A percentile compares a stretch with the other conserved stretches of the same genome.
Evolutionary conservation across 2,888 invertebrate species (phyloP).

Genomic region (Adela reaumurella): DNA sequence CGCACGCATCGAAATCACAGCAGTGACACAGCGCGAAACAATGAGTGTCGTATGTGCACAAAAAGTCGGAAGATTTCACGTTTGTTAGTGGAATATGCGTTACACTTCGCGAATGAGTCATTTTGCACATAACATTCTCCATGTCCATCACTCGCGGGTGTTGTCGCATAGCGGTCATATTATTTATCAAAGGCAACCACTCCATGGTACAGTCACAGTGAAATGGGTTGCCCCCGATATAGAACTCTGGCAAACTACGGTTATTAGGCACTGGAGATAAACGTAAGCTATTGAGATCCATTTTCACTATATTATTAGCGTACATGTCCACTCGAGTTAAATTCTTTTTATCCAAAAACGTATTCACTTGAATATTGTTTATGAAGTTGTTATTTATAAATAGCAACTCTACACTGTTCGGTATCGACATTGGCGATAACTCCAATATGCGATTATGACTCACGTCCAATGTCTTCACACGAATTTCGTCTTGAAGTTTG

Average conservation of each 20-base stretch:
- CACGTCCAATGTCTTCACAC: constrained; percentile 81
- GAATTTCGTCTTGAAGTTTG: constrained; percentile 74
- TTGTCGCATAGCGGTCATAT: constrained; percentile 70
- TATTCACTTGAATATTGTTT: constrained; percentile 73
- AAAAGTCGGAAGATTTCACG: constrained; percentile 77
- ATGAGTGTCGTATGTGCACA: constrained; percentile 85
- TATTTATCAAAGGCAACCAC: constrained; percentile 88
- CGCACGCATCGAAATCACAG: constrained; percentile 93
- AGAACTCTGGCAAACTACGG: constrained; percentile 79
- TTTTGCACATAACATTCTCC: constrained; percentile 81
- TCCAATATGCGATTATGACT: constrained; percentile 84
- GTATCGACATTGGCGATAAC: constrained; percentile 76
- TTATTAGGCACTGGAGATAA: constrained; percentile 67
- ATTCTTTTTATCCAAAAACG: constrained; percentile 79
- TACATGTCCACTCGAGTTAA: constrained; percentile 86
- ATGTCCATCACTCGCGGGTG: constrained; percentile 87
- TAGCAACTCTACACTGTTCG: constrained; percentile 80
- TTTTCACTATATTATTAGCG: constrained; percentile 77
- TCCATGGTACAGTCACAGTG: constrained; percentile 94
- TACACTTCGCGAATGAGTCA: constrained; percentile 77
- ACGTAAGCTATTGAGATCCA: constrained; percentile 77
- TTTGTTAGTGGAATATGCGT: constrained; percentile 74
- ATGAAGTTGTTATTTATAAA: constrained; percentile 90
- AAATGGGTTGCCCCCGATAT: constrained; percentile 89
- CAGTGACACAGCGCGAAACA: constrained; percentile 92